Conservation (phyloP, 1,140 invertebrate genomes). For the Frieseomelitta varia region DNA sequence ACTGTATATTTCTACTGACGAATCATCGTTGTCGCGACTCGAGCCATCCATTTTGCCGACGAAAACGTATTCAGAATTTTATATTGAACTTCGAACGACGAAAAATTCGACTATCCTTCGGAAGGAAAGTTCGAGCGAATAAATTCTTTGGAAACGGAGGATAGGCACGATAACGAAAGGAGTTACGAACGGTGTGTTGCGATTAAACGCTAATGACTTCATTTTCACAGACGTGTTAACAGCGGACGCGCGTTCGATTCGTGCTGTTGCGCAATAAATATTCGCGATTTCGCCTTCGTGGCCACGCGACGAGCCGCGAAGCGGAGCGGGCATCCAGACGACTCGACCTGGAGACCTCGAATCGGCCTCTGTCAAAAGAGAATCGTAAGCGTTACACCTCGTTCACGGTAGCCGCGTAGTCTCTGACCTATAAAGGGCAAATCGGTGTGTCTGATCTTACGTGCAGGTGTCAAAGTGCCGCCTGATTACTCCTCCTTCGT, state of each 20-base stretch:
- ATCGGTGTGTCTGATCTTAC: background rate
- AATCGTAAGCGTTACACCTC: conserved; percentile 30
- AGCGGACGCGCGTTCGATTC: background rate
- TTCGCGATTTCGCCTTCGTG: conserved; percentile 51
- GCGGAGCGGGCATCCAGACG: conserved; percentile 46
- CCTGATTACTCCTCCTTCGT: too few species aligned
- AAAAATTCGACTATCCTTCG: too few species aligned
- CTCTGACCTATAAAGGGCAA: conserved; percentile 70
- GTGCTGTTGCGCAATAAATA: conserved; percentile 31
- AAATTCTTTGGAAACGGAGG: background rate
- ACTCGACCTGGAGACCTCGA: conserved; percentile 74
- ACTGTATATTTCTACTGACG: background rate
- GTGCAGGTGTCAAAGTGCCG: background rate
- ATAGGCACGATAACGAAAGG: background rate
- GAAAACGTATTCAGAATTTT: background rate
- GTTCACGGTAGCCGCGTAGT: conserved; percentile 23
- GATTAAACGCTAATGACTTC: background rate
- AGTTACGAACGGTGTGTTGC: too few species aligned
- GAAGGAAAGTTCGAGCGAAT: background rate
- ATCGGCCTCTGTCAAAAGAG: conserved; percentile 59
- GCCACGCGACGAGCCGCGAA: conserved; percentile 32
- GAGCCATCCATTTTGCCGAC: background rate
- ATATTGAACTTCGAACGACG: too few species aligned
- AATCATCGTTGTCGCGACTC: background rate
- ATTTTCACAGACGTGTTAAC: background rate